Evolutionary conservation across 2,113 vertebrate genomes (phyloP).

Genomic region (Cyprinodon brontotheroides): DNA sequence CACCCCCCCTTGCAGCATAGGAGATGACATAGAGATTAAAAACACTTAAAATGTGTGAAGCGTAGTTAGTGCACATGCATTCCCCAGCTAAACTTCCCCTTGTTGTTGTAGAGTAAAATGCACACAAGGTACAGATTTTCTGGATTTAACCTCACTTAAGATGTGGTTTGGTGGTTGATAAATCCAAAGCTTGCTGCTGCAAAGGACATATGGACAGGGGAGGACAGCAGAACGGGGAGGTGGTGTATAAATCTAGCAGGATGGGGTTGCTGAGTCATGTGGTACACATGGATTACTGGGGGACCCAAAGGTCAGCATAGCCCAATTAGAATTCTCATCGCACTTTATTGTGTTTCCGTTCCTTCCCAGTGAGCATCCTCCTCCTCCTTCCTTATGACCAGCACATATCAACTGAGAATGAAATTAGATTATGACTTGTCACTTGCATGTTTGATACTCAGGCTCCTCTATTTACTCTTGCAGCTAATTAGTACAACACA

Average conservation of each 20-base stretch:
- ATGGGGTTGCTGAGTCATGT: conserved; percentile 32
- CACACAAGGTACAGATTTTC: background rate
- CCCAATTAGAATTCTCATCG: conserved; percentile 61
- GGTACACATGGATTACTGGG: conserved; percentile 36
- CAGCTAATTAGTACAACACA: conserved; percentile 17
- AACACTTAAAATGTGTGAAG: conserved; percentile 20
- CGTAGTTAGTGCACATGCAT: conserved; percentile 45
- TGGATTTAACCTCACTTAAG: background rate
- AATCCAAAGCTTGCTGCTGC: conserved; percentile 16
- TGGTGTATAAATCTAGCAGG: background rate
- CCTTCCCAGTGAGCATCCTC: conserved; percentile 45
- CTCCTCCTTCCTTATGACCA: conserved; percentile 48
- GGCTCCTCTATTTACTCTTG: background rate
- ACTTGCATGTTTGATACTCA: conserved; percentile 21
- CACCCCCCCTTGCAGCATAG: conserved; percentile 25
- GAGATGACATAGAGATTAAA: conserved; percentile 28
- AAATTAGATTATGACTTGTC: conserved; percentile 33
- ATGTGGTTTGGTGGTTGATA: conserved; percentile 1
- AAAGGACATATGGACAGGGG: conserved; percentile 19
- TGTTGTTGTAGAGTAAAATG: conserved; percentile 5
- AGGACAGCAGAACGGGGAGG: conserved; percentile 3
- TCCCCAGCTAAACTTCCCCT: conserved; percentile 31
- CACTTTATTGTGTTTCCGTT: conserved; percentile 44
- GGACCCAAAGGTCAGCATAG: conserved; percentile 69
- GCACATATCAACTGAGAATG: conserved; percentile 39